A percentile compares a stretch with the other conserved stretches of the same genome.
Conservation (phyloP, 2,797 vertebrate genomes). For the Alfaro cultratus region DNA sequence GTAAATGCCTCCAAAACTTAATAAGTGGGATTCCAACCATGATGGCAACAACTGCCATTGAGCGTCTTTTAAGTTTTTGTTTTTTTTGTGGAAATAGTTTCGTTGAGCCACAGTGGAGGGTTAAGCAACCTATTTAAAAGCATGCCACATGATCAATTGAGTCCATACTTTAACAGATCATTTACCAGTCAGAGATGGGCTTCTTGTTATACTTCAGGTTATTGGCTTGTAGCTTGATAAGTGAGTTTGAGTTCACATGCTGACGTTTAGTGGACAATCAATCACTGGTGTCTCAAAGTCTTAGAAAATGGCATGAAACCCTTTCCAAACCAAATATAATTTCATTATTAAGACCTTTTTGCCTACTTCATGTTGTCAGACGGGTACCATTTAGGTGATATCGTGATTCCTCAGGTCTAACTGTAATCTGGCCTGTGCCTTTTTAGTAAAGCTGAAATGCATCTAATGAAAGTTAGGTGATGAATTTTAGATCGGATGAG, state of each 20-base stretch:
- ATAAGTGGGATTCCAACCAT: not conserved
- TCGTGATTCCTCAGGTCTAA: not conserved
- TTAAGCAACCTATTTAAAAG: not conserved
- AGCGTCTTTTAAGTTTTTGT: not conserved
- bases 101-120: not conserved
- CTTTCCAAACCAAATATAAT: not conserved
- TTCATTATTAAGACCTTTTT: not conserved
- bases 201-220: not conserved
- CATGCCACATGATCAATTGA: not conserved
- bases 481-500: not conserved
- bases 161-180: not conserved
- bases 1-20: not conserved
- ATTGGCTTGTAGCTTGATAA: not conserved
- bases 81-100: not conserved
- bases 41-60: not conserved
- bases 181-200: not conserved
- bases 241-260: not conserved
- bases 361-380: not conserved
- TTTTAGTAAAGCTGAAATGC: not conserved
- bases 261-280: not conserved
- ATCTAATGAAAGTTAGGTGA: not conserved
- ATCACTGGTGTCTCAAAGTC: not conserved
- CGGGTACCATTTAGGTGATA: too few relatives aligned
- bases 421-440: not conserved
- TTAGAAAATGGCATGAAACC: not conserved